Evolutionary conservation across 2,113 vertebrate species (phyloP), one percentile per base, ranked within the genome.

Genomic region (Cephalopholis sonnerati): DNA sequence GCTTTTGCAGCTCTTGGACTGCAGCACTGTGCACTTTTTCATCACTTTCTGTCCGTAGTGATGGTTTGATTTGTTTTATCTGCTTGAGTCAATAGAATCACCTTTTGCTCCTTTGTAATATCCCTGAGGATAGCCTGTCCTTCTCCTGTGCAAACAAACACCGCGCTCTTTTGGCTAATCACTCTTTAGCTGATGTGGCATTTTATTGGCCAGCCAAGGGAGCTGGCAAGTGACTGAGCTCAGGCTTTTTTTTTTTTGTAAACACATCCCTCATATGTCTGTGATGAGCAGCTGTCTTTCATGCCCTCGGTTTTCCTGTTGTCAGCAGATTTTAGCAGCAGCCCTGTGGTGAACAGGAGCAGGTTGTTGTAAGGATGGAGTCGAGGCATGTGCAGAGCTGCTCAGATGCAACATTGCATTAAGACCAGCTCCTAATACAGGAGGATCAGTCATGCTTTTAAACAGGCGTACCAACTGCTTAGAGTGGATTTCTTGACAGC

Each of bases 221-320:
- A 77, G 68, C 51, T 87, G 84, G 77, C 81, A 71, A 59, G 79
- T 50, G 36, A 55, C 74, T 27, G 62, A 70, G 62, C 68, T 63
- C 25, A 16, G 15, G 58, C 27, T 36, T 50, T 78, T 75, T 68
- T 11, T 32, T 57, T 36, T 44, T 27, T 71, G 36, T 61, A 71
- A 82, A 87, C 67, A 64, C 69, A 53, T 63, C 77, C 81, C 59
- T 82, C 67, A n/a, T 80, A 66, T 74, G 79, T 58, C 74, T 29
- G 64, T 87, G 88, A 92, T 65, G 75, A 83, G 87, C 81, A 80
- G 69, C 86, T 87, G 89, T 87, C 87, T 83, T 63, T 78, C 32
- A 64, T 55, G 69, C 73, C 66, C 44, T 27, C 9, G 5, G n/a
- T 72, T 85, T 58, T 36, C 20, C 76, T 27, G 55, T 41, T 50